Conservation (phyloP, 2,113 vertebrate species). For the Sigmodon hispidus region DNA sequence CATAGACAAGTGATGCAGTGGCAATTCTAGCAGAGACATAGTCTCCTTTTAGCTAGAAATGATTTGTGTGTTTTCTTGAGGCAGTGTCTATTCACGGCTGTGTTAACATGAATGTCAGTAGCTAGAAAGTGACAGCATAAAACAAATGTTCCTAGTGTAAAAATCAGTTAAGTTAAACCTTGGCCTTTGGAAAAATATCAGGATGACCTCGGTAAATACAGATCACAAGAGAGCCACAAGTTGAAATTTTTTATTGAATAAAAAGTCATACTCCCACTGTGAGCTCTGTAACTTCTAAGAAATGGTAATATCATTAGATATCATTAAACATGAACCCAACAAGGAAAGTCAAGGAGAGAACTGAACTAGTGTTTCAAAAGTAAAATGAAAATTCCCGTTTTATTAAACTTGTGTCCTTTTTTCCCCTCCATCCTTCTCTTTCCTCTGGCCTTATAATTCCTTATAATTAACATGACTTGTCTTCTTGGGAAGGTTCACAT, state of each 20-base stretch:
- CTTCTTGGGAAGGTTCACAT: neutral
- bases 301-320: neutral
- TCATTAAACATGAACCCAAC: neutral
- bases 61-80: constrained; percentile 73
- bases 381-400: neutral
- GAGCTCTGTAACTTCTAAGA: neutral
- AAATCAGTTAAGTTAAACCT: constrained; percentile 30
- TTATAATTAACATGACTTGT: neutral
- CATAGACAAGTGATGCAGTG: constrained; percentile 50
- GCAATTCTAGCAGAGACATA: constrained; percentile 57
- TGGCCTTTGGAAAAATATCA: constrained; percentile 55
- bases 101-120: constrained; percentile 70
- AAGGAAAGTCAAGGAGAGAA: neutral
- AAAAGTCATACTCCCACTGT: neutral
- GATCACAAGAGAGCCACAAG: neutral
- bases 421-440: neutral
- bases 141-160: constrained; percentile 49
- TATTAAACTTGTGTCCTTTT: neutral
- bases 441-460: too few species aligned
- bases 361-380: neutral
- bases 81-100: constrained; percentile 59
- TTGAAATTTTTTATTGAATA: neutral
- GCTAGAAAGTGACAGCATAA: constrained; percentile 70
- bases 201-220: constrained; percentile 5
- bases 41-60: constrained; percentile 69